Percentiles rank a stretch among this genome's conserved stretches.
Evolutionary conservation across 2,113 vertebrate genomes (phyloP).

Genomic region (Pseudopipra pipra): DNA sequence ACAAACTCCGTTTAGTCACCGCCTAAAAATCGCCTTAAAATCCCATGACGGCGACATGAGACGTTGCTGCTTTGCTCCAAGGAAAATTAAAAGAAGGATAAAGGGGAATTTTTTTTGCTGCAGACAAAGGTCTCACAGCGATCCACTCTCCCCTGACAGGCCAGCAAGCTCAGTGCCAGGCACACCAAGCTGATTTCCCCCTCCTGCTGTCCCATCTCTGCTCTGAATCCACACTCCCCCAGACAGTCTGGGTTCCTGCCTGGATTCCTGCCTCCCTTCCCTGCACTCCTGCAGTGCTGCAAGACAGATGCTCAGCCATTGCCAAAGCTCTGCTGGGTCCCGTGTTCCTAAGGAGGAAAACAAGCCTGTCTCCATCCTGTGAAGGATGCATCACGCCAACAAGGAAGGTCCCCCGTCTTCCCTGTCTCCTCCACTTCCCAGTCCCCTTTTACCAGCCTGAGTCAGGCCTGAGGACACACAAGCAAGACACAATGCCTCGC

Average conservation of each 20-base stretch:
- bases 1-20: constrained; percentile 46
- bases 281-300: neutral
- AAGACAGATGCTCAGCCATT: neutral
- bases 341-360: neutral
- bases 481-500: neutral
- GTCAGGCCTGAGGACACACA: too few species aligned
- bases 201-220: neutral
- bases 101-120: neutral
- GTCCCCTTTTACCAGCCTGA: neutral
- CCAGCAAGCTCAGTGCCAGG: neutral
- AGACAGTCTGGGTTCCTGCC: neutral
- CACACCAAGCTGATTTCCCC: rapidly evolving
- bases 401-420: neutral
- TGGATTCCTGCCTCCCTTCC: neutral
- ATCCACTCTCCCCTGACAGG: neutral
- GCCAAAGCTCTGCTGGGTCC: neutral
- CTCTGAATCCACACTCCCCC: neutral
- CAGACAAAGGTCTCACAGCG: neutral
- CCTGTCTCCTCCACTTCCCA: neutral
- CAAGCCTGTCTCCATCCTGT: neutral
- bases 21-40: constrained; percentile 53
- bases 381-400: neutral
- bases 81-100: neutral
- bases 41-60: constrained; percentile 10
- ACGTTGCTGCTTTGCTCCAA: neutral